A percentile compares a stretch with the other conserved stretches of the same genome.
Conservation (phyloP, 2,888 invertebrate genomes). For the Eupsilia transversa region DNA sequence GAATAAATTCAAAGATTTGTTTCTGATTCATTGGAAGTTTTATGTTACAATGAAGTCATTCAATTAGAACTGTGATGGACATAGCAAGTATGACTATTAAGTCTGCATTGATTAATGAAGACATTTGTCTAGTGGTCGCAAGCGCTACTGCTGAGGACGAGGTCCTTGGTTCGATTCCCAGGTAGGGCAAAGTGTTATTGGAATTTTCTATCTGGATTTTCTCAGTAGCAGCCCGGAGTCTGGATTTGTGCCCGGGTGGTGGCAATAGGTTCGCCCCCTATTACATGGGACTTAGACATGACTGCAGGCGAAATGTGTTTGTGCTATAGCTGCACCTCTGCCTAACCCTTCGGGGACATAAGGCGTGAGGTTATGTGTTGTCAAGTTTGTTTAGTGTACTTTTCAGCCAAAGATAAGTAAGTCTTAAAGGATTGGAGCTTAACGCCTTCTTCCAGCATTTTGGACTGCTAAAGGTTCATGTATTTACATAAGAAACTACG, state of each 20-base stretch:
- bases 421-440: neutral
- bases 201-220: neutral
- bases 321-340: neutral
- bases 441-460: neutral
- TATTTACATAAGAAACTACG: neutral
- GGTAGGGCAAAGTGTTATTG: neutral
- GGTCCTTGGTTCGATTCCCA: neutral
- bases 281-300: neutral
- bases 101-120: constrained; percentile 3
- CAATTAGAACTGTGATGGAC: constrained; percentile 37
- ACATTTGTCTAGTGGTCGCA: neutral
- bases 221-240: neutral
- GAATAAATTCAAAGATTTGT: constrained; percentile 60
- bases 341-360: neutral
- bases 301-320: neutral
- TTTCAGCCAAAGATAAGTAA: neutral
- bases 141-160: neutral
- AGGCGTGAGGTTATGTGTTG: neutral
- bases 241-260: neutral
- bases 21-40: constrained; percentile 54
- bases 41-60: constrained; percentile 51
- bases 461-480: too few relatives aligned
- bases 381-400: neutral
- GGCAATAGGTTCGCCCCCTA: neutral
- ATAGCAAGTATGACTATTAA: neutral